phyloP scores from a whole-genome alignment of 2,113 vertebrate species.

The Hymenochirus boettgeri region DNA sequence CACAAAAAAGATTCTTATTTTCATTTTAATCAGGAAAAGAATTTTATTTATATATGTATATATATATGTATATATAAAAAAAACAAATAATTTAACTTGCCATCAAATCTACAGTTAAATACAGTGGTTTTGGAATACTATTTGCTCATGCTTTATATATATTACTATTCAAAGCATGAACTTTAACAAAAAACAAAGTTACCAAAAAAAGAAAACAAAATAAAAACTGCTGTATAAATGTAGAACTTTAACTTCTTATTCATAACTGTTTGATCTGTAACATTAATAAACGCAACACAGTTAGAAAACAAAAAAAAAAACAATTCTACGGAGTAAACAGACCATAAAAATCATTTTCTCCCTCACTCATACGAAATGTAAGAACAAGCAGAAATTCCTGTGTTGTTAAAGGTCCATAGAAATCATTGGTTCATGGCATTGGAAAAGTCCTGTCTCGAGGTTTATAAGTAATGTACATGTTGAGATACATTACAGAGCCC shows the following conservation, averaged over 20 bases:
- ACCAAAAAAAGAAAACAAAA: conserved; percentile 10
- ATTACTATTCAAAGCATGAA: conserved; percentile 58
- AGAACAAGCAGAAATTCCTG: conserved; percentile 67
- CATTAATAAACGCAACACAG: conserved; percentile 58
- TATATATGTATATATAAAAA: conserved; percentile 11
- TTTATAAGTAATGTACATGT: conserved; percentile 66
- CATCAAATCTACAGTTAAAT: conserved; percentile 51
- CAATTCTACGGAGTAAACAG: conserved; percentile 55
- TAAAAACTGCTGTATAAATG: neutral
- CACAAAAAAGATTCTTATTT: conserved; percentile 9
- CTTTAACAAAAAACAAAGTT: conserved; percentile 40
- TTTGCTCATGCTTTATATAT: conserved; percentile 54
- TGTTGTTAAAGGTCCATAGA: conserved; percentile 67
- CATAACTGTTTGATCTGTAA: conserved; percentile 53
- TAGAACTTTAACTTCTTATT: too few species aligned
- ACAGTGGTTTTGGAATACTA: conserved; percentile 55
- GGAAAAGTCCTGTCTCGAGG: conserved; percentile 74
- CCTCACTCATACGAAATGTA: conserved; percentile 59
- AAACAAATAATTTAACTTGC: conserved; percentile 51
- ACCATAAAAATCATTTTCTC: conserved; percentile 56
- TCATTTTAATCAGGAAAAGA: conserved; percentile 51
- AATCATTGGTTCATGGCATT: conserved; percentile 74
- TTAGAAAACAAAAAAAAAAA: conserved; percentile 59
- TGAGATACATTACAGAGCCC: conserved; percentile 71
- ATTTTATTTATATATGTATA: conserved; percentile 5